Percentiles rank a stretch among this genome's conserved stretches.
phyloP scores from a whole-genome alignment of 2,113 vertebrate genomes.

The Zosterops hypoxanthus region DNA sequence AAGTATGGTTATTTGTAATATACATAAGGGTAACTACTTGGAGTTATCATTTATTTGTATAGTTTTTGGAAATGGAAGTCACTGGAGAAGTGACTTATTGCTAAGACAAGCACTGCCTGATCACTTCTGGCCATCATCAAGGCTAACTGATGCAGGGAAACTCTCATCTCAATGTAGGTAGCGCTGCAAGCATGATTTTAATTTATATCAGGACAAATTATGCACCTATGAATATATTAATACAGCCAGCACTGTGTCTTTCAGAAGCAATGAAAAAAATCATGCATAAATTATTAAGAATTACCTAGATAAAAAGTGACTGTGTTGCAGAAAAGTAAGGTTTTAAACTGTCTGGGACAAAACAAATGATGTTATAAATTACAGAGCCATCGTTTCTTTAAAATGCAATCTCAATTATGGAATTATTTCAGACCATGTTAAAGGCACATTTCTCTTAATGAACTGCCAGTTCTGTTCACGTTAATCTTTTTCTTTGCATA shows the following conservation, averaged over 20 bases:
- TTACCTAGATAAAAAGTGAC: neutral
- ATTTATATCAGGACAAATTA: neutral
- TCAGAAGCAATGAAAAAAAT: neutral
- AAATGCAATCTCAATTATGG: neutral
- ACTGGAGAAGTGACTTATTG: neutral
- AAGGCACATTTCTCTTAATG: constrained; percentile 10
- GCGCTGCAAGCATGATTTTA: neutral
- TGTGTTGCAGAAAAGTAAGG: neutral
- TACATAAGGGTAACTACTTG: neutral
- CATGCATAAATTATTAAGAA: neutral
- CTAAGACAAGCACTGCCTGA: neutral
- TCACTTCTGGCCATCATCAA: neutral
- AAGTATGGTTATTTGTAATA: neutral
- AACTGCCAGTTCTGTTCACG: neutral
- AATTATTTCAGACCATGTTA: neutral
- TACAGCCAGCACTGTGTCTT: neutral
- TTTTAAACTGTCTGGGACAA: neutral
- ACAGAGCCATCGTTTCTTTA: neutral
- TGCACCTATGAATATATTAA: neutral
- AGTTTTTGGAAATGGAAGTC: neutral
- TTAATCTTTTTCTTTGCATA: neutral
- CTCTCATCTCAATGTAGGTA: neutral
- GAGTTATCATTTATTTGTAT: neutral
- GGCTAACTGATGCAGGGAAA: neutral
- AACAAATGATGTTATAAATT: neutral